Base-by-base conservation (phyloP, 2,113 vertebrate species). In the Cyprinus carpio region DNA sequence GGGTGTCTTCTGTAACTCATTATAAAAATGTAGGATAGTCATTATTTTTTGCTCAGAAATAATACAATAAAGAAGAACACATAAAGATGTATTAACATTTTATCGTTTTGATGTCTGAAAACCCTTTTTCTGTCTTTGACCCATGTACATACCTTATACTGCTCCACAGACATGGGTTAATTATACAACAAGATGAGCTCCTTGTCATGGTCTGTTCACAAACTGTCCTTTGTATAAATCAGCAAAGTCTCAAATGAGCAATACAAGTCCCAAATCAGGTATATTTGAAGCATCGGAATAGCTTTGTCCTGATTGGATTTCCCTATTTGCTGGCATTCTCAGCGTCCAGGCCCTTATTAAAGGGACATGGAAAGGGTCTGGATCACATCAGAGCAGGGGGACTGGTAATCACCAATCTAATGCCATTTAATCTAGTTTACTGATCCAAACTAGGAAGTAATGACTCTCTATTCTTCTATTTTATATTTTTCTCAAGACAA, bases 361-460 rank as follows among this genome's bases (percentile, higher is more conserved):
- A 88, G 83, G 49, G 75, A 65, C 86, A 87, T 89, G 84, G 71
- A 88, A 69, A 74, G 87, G 87, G 90, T 92, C 94, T 93, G 93
- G 83, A 86, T 89, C 91, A 87, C 89, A 92, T 94, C 93, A 93
- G 87, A 56, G 89, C 89, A 91, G 62, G 40, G 92, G 91, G 92
- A 93, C 91, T 92, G 92, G 92, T 94, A 94, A 95, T 95, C 93
- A 93, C 93, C 93, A 87, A 91, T 88, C 93, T 94, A 93, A 95
- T 94, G 92, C 89, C 86, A 87, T 92, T 92, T 92, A 86, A 92
- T 91, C 86, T 86, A 80, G 87, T 93, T 92, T 91, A 87, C 87
- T 64, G 65, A 46, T 51, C 51, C 27, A 74, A 81, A 29, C 46
- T 54, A 54, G 46, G 46, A 76, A 54, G 49, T 10, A 27, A 76